Evolutionary conservation across 1,140 invertebrate species (phyloP), one percentile per base, ranked within the genome.

Genomic region (Latrodectus geometricus): DNA sequence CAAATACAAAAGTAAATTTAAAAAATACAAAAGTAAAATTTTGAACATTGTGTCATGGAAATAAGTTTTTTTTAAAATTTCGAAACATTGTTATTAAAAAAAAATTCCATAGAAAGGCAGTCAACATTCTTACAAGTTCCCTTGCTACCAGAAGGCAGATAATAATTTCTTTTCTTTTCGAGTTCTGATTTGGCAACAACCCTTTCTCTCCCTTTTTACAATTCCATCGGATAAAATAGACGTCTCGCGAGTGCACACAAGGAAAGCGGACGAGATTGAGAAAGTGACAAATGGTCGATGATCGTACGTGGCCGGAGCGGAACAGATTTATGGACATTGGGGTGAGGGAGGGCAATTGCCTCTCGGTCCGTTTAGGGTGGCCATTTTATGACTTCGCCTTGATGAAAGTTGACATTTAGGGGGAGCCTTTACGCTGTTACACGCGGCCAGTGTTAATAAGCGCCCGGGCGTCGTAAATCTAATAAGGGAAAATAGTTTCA

Each of bases 371-470:
- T 8, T 61, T 61, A 61, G 54, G 54, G 54, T 8, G 54, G 54
- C 54, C 54, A 61, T 61, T 61, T 61, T 61, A 61, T 61, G 54
- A 17, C 54, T 17, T 14, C 17, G 54, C 54, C 54, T 61, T 61
- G 54, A 61, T 61, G 54, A 61, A 61, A 61, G 54, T 61, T 61
- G 54, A 61, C 54, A 61, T 61, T 61, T 61, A 61, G 54, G 54
- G 54, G 54, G 54, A 61, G 54, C 17, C 54, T 61, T 61, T 61
- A 17, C 11, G 54, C 17, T 17, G 54, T 61, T 61, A 61, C 54
- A 61, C 54, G 54, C 11, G 54, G 54, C 54, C 54, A 61, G 54
- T 61, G 54, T 61, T 61, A 61, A 61, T 61, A 61, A 61, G 54
- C 11, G 54, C 54, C 54, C 11, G 54, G 17, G 11, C 17, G 17